phyloP scores from a whole-genome alignment of 2,113 vertebrate species.

The Shinisaurus crocodilurus region DNA sequence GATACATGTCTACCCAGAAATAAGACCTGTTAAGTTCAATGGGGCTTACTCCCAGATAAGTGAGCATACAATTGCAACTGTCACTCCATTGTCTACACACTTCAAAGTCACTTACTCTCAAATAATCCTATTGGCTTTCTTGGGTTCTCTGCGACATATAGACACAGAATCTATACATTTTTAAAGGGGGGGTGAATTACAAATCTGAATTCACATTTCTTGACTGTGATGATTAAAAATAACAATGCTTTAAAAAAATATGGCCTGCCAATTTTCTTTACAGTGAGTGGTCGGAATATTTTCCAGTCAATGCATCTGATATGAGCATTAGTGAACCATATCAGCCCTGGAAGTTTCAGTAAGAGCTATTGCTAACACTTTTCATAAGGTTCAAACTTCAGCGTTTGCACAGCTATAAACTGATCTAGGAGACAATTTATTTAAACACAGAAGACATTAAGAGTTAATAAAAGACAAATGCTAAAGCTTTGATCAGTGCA shows the following conservation, averaged over 20 bases:
- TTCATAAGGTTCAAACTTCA: constrained; percentile 22
- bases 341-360: not conserved
- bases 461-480: constrained; percentile 56
- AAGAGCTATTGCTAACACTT: constrained; percentile 13
- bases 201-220: not conserved
- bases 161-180: not conserved
- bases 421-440: constrained; percentile 34
- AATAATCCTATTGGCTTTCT: not conserved
- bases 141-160: not conserved
- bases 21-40: not conserved
- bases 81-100: not conserved
- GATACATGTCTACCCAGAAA: not conserved
- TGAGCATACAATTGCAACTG: not conserved
- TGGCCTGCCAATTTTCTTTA: not conserved
- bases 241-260: not conserved
- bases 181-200: not conserved
- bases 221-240: not conserved
- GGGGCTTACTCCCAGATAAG: not conserved
- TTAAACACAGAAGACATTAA: constrained; percentile 48
- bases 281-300: not conserved
- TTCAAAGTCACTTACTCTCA: not conserved
- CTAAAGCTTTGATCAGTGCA: constrained; percentile 55
- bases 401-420: constrained; percentile 34
- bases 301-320: not conserved
- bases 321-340: not conserved